phyloP scores from a whole-genome alignment of 2,888 invertebrate genomes.

The Oscheius sp. region DNA sequence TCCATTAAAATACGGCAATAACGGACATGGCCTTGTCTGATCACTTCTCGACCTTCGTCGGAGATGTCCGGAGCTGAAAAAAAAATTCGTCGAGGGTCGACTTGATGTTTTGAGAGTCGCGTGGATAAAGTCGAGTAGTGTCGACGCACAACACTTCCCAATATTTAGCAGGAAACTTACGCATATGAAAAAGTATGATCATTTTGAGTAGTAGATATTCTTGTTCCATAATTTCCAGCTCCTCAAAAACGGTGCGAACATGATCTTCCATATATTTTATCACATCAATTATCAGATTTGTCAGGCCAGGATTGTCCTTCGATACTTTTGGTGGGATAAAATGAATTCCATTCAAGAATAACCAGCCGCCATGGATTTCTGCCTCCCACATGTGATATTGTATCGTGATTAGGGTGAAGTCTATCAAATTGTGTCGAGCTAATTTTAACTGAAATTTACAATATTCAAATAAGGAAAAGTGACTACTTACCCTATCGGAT shows the following conservation, averaged over 20 bases:
- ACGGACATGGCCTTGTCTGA: not conserved
- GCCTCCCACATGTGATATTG: slow-evolving; percentile 5
- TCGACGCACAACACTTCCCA: too few species aligned
- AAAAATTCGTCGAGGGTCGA: too few species aligned
- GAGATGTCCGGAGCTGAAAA: slow-evolving; percentile 21
- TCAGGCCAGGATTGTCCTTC: not conserved
- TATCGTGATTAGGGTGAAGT: not conserved
- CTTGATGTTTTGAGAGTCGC: too few species aligned
- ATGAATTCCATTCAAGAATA: slow-evolving; percentile 15
- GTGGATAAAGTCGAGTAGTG: too few species aligned
- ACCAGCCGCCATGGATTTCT: not conserved
- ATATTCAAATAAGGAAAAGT: not conserved
- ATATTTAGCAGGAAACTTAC: not conserved
- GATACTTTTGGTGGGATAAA: not conserved
- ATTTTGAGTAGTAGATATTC: slow-evolving; percentile 6
- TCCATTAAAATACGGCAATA: slow-evolving; percentile 8
- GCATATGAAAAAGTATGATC: slow-evolving; percentile 7
- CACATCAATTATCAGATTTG: not conserved
- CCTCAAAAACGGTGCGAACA: not conserved
- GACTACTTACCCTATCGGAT: not conserved
- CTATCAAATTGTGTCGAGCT: not conserved
- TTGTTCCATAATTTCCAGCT: slow-evolving; percentile 4
- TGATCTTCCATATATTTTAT: slow-evolving; percentile 2
- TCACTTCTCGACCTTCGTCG: slow-evolving; percentile 17
- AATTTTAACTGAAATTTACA: not conserved